phyloP scores from a whole-genome alignment of 2,797 vertebrate species.

The Spinus pinus region DNA sequence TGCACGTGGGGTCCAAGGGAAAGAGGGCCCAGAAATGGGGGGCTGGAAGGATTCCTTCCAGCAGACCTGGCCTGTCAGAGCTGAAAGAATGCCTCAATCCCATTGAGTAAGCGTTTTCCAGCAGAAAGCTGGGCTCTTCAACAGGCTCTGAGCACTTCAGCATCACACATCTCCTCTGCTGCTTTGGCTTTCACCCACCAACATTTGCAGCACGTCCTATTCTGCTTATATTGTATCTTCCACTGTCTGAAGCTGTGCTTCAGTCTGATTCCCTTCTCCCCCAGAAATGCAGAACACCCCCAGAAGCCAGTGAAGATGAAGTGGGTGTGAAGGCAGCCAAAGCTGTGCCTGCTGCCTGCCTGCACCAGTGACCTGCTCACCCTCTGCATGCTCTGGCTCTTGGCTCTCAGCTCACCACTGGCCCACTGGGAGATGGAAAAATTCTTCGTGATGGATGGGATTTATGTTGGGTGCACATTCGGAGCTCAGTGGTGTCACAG shows the following conservation, averaged over 20 bases:
- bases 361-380: background rate
- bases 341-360: background rate
- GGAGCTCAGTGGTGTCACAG: background rate
- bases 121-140: background rate
- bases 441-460: background rate
- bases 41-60: background rate
- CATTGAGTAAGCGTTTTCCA: background rate
- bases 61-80: background rate
- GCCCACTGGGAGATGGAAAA: background rate
- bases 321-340: background rate
- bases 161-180: background rate
- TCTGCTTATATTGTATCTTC: background rate
- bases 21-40: background rate
- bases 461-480: slow-evolving; percentile 3
- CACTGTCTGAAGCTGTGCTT: background rate
- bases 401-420: background rate
- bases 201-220: background rate
- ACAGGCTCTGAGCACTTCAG: background rate
- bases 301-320: background rate
- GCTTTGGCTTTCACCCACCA: background rate
- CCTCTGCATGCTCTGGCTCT: background rate
- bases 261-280: background rate
- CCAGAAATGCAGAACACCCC: background rate
- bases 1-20: fast-evolving
- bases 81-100: background rate